Conservation (phyloP, 1,140 invertebrate species). For the Drosophila micromelanica region DNA sequence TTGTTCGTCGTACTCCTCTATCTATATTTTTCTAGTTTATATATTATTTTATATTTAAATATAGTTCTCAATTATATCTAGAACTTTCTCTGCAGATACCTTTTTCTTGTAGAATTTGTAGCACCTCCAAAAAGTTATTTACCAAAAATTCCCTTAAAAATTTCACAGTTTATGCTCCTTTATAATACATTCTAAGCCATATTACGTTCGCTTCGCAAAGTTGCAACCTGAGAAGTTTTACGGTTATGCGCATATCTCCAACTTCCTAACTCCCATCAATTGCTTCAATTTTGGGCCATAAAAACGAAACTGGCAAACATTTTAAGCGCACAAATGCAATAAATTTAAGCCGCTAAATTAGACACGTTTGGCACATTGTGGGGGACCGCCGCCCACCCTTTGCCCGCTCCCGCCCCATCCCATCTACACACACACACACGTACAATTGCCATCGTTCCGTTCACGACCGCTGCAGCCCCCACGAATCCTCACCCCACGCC, state of each 20-base stretch:
- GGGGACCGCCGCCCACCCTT: neutral
- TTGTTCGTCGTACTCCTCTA: no score
- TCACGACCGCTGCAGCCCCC: no score
- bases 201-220: neutral
- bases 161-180: neutral
- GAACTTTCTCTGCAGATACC: neutral
- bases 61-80: no score
- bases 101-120: neutral
- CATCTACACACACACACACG: neutral
- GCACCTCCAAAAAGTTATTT: neutral
- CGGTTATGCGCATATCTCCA: conserved; percentile 21
- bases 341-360: conserved; percentile 78
- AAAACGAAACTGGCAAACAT: conserved; percentile 71
- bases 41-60: no score
- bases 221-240: conserved; percentile 17
- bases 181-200: neutral
- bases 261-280: conserved; percentile 43
- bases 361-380: conserved; percentile 71
- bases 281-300: conserved; percentile 59
- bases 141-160: neutral
- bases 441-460: no score
- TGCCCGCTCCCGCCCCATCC: neutral
- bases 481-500: neutral
- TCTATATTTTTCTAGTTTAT: no score
- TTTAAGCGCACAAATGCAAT: conserved; percentile 76